A percentile compares a stretch with the other conserved stretches of the same genome.
These are phyloP conservation scores for Chaenodraco wilsoni DNA, from an alignment of 2,797 vertebrate genomes.

Conservation along the genomic window DNA sequence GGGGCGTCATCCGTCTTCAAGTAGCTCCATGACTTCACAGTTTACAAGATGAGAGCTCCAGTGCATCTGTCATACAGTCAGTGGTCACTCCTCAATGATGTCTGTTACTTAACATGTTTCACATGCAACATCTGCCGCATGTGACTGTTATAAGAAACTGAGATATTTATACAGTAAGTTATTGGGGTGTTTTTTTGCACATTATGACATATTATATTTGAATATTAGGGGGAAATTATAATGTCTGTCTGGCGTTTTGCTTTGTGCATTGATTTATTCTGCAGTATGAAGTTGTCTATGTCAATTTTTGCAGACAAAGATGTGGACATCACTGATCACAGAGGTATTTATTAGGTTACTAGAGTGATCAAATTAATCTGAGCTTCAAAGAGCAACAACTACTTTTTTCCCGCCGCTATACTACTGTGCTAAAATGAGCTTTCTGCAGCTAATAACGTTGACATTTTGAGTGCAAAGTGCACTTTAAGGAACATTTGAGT, in stretches of 20 bases:
- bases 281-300: conserved; percentile 46
- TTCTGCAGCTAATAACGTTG: not conserved
- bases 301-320: conserved; percentile 53
- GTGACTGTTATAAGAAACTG: not conserved
- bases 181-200: not conserved
- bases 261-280: conserved; percentile 21
- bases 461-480: not conserved
- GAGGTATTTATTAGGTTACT: conserved; percentile 5
- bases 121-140: conserved; percentile 23
- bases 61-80: conserved; percentile 73
- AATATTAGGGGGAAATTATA: not conserved
- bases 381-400: conserved; percentile 9
- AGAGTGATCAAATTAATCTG: conserved; percentile 1
- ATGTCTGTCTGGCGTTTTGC: conserved; percentile 9
- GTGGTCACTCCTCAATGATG: conserved; percentile 49
- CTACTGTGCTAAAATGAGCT: not conserved
- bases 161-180: not conserved
- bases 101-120: conserved; percentile 48
- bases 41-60: conserved; percentile 80
- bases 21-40: conserved; percentile 83
- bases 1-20: conserved; percentile 78
- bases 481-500: not conserved
- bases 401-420: not conserved
- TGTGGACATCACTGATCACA: conserved; percentile 36
- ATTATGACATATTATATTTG: not conserved